phyloP scores from a whole-genome alignment of 2,113 vertebrate species.

The Loxodonta africana region DNA sequence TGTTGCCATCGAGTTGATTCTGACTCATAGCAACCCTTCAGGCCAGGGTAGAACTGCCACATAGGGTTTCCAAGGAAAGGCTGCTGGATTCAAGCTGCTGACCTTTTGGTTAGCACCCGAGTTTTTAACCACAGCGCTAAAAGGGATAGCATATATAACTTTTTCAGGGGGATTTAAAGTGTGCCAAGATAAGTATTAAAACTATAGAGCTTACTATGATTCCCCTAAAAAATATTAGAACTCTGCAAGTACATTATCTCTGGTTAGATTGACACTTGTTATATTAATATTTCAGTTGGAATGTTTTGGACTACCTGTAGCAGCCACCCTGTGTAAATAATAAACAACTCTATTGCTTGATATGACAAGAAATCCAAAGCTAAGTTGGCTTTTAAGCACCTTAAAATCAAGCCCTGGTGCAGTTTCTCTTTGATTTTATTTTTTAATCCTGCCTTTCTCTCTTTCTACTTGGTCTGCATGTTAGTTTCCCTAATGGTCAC shows the following conservation, averaged over 20 bases:
- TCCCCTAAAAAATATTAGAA: neutral
- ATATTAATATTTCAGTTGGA: neutral
- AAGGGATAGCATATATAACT: neutral
- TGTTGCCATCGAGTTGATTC: too few species aligned
- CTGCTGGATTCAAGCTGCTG: too few species aligned
- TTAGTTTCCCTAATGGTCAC: neutral
- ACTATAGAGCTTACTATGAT: neutral
- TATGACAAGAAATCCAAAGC: neutral
- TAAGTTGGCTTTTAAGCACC: neutral
- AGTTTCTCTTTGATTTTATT: neutral
- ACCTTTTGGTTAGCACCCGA: too few species aligned
- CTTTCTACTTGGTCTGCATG: neutral
- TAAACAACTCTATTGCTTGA: neutral
- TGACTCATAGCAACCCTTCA: too few species aligned
- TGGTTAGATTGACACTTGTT: neutral
- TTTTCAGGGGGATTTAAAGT: neutral
- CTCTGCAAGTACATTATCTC: neutral
- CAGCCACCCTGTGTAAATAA: neutral
- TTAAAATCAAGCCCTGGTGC: neutral
- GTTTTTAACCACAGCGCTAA: too few species aligned
- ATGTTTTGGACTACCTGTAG: neutral
- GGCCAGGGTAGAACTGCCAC: too few species aligned
- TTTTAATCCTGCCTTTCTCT: neutral
- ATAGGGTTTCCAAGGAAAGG: too few species aligned
- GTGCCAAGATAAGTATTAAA: neutral